A percentile compares a stretch with the other conserved stretches of the same genome.
Evolutionary conservation across 2,888 invertebrate genomes (phyloP).

Genomic region (Epirrhoe tristata): DNA sequence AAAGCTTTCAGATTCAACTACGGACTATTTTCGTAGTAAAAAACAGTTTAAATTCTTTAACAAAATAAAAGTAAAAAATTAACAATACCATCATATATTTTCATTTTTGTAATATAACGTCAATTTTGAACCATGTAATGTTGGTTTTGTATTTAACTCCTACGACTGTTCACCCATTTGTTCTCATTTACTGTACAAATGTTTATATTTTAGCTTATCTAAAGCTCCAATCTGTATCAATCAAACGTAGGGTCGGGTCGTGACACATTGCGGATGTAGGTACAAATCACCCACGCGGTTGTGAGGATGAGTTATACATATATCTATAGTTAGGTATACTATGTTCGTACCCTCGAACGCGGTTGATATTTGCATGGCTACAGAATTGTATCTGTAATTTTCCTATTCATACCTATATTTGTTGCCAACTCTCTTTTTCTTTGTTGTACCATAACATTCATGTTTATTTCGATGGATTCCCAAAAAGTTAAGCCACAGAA

Average conservation of each 20-base stretch:
- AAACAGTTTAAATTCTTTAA: too few species aligned
- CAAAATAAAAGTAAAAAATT: too few species aligned
- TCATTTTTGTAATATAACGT: too few species aligned
- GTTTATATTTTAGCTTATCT: conserved; percentile 34
- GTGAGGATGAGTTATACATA: conserved; percentile 17
- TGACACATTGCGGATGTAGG: conserved; percentile 43
- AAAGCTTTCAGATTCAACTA: too few species aligned
- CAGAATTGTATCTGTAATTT: conserved; percentile 3
- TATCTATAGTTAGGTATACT: conserved; percentile 3
- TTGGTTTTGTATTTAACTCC: neutral
- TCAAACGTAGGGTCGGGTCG: conserved; percentile 42
- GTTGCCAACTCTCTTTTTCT: neutral
- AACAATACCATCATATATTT: too few species aligned
- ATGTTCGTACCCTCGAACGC: conserved; percentile 3
- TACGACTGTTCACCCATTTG: conserved; percentile 19
- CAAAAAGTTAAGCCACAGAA: neutral
- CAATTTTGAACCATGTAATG: neutral
- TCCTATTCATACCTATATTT: conserved; percentile 2
- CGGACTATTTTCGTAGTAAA: too few species aligned
- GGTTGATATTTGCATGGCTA: conserved; percentile 20
- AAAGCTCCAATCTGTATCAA: conserved; percentile 45
- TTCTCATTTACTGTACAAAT: conserved; percentile 32
- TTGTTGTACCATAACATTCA: too few species aligned
- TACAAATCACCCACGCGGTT: conserved; percentile 34
- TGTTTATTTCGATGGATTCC: too few species aligned